A percentile compares a stretch with the other conserved stretches of the same genome.
Conservation (phyloP, 1,140 invertebrate genomes). For the Bombus breviceps region DNA sequence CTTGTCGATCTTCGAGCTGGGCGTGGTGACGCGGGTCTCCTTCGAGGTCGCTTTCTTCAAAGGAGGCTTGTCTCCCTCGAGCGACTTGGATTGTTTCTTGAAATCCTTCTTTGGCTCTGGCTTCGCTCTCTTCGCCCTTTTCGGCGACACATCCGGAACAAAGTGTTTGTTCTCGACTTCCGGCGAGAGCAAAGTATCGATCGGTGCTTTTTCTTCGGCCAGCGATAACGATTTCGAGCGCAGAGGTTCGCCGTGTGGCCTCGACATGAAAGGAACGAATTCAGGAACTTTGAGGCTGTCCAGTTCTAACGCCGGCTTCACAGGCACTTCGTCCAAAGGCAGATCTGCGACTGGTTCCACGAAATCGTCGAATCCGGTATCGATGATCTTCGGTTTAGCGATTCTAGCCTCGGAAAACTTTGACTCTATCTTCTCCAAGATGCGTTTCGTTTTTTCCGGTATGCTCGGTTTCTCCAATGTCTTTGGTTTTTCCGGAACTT, state of each 20-base stretch:
- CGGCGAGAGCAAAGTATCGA: slow-evolving; percentile 80
- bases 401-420: slow-evolving; percentile 76
- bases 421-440: slow-evolving; percentile 80
- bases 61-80: slow-evolving; percentile 80
- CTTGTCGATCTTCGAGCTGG: slow-evolving; percentile 78
- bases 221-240: slow-evolving; percentile 80
- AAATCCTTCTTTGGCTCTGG: slow-evolving; percentile 80
- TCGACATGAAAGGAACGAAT: slow-evolving; percentile 79
- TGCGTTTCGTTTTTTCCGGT: slow-evolving; percentile 80
- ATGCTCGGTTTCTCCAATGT: slow-evolving; percentile 78
- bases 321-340: slow-evolving; percentile 80
- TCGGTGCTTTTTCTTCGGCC: slow-evolving; percentile 81
- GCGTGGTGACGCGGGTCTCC: slow-evolving; percentile 73
- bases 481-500: slow-evolving; percentile 66
- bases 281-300: slow-evolving; percentile 81
- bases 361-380: slow-evolving; percentile 81
- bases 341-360: slow-evolving; percentile 81
- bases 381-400: slow-evolving; percentile 78
- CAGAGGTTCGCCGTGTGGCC: slow-evolving; percentile 79
- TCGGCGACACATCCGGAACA: slow-evolving; percentile 78
- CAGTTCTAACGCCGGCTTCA: slow-evolving; percentile 80
- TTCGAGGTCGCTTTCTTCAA: slow-evolving; percentile 77
- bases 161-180: slow-evolving; percentile 81
- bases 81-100: slow-evolving; percentile 80
- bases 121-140: slow-evolving; percentile 74